These are phyloP conservation scores for Ataeniobius toweri DNA, from an alignment of 2,797 vertebrate genomes.

Conservation along the genomic window DNA sequence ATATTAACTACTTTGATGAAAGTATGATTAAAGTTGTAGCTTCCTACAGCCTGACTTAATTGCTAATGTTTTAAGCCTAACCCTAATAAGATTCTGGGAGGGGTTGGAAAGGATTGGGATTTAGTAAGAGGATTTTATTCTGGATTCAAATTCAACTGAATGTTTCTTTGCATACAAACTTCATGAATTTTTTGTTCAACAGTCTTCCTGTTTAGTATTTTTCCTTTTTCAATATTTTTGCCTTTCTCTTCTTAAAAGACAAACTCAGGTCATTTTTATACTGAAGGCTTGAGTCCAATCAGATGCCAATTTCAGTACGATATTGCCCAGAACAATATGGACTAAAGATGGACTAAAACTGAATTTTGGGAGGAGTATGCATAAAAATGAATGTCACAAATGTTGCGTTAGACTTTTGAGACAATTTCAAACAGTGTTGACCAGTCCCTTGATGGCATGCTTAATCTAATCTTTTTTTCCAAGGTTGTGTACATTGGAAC, in stretches of 20 bases:
- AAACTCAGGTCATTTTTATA: background rate
- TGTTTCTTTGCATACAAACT: conserved; percentile 5
- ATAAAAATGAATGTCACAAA: conserved; percentile 5
- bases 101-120: conserved; percentile 22
- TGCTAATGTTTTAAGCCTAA: conserved; percentile 22
- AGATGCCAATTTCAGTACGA: background rate
- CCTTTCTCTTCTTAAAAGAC: background rate
- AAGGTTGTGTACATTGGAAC: background rate
- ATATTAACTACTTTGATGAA: background rate
- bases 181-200: background rate
- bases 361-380: background rate
- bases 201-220: background rate
- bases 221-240: background rate
- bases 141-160: conserved; percentile 19
- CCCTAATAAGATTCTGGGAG: conserved; percentile 18
- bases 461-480: background rate
- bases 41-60: conserved; percentile 30
- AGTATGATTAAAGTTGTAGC: conserved; percentile 27
- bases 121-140: conserved; percentile 8
- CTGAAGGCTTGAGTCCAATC: background rate
- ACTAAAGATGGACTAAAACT: background rate
- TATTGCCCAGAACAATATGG: background rate
- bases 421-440: background rate
- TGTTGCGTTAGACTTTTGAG: background rate
- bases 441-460: background rate